Base-by-base conservation (phyloP, 2,888 invertebrate species). In the Plagodis pulveraria region DNA sequence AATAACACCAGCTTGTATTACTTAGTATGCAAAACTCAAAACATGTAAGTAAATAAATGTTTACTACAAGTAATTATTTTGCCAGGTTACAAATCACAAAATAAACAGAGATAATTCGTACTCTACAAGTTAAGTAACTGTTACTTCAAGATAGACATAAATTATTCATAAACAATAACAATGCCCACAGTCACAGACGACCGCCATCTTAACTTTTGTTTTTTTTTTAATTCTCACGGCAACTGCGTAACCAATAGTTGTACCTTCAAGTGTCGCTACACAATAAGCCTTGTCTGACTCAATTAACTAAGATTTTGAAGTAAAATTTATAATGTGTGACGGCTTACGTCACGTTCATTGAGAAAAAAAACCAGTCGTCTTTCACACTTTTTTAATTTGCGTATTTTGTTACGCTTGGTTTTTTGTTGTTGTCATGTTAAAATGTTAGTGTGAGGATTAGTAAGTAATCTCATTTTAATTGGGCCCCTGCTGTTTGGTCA, bases 401-500 rank as follows among this genome's bases (percentile, higher is more conserved):
- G 52, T 51, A 33, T 51, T 52, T 57, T 34, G 51, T 52, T 48
- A 52, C 50, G 41, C 46, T 47, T 34, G 5, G 10, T 4, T 34
- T 11, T 44, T 46, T 46, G 6, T 38, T 33, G 38, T 22, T 10
- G n/a, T 50, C 22, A 49, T 50, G 45, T 42, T 42, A 34, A 9
- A 32, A 40, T 51, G 42, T 45, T 50, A 36, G 74, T 74, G 58
- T 65, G 70, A 70, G 77, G 83, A 86, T 87, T 86, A 84, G 67
- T 71, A 78, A 80, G 67, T 73, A 89, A 89, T 82, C 82, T 80
- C 77, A 72, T 75, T 86, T 86, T 89, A 89, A 90, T 90, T 87
- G 85, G 84, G 58, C 71, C 76, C 81, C 78, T 75, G 71, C 74
- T 74, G 78, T 72, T 66, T 64, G 43, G 53, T 58, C 64, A 65